Evolutionary conservation across 2,113 vertebrate genomes (phyloP).

Genomic region (Agelaius phoeniceus): DNA sequence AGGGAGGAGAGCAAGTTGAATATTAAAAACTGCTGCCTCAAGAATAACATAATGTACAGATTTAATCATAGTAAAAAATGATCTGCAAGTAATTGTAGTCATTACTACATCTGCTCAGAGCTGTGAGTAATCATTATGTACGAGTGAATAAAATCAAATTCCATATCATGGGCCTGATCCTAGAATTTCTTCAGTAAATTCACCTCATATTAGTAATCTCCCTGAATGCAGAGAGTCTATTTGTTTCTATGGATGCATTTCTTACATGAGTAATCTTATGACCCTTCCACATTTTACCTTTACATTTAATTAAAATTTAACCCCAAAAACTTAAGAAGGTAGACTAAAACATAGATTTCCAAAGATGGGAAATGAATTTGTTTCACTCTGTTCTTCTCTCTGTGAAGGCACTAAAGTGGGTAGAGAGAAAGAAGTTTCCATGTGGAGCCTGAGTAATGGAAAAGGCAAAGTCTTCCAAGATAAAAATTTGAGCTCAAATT

Average conservation of each 20-base stretch:
- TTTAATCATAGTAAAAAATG: slow-evolving; percentile 70
- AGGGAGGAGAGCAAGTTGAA: slow-evolving; percentile 41
- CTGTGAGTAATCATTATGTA: slow-evolving; percentile 65
- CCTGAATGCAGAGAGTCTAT: neutral
- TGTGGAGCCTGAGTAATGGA: neutral
- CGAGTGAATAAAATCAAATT: slow-evolving; percentile 63
- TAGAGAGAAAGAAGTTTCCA: neutral
- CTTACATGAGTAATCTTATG: neutral
- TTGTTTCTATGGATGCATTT: neutral
- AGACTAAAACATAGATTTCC: neutral
- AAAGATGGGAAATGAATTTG: neutral
- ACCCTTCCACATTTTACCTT: neutral
- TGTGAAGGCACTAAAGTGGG: neutral
- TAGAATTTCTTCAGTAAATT: slow-evolving; percentile 49
- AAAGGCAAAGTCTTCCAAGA: neutral
- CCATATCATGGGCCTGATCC: slow-evolving; percentile 36
- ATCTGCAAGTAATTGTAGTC: slow-evolving; percentile 68
- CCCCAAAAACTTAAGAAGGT: neutral
- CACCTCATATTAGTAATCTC: neutral
- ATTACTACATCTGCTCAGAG: slow-evolving; percentile 68
- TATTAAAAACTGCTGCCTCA: slow-evolving; percentile 60
- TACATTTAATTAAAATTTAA: neutral
- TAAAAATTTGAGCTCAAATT: neutral
- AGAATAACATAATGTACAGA: slow-evolving; percentile 60
- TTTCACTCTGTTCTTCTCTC: neutral